phyloP scores from a whole-genome alignment of 2,888 invertebrate genomes.

The Archaeoteleia sp. region DNA sequence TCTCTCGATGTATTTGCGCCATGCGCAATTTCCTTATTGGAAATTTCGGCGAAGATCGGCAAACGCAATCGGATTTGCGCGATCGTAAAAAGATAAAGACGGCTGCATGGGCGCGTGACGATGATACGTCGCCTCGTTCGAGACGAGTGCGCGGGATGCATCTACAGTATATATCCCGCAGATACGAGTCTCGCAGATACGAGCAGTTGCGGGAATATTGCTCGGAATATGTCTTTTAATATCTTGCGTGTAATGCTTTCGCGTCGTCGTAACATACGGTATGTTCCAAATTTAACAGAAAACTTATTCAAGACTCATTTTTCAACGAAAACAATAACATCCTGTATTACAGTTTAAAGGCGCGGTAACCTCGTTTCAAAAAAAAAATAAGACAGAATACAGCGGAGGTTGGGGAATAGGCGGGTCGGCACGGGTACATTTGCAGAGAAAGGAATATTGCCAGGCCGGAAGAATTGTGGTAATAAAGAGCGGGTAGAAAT shows the following conservation, averaged over 20 bases:
- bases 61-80: constrained; percentile 26
- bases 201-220: too few species aligned
- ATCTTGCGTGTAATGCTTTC: too few species aligned
- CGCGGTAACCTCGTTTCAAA: too few species aligned
- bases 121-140: constrained; percentile 34
- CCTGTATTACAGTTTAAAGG: too few species aligned
- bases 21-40: constrained; percentile 23
- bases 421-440: neutral
- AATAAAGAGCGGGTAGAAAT: constrained; percentile 40
- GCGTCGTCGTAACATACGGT: too few species aligned
- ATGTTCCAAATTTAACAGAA: too few species aligned
- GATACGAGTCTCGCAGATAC: too few species aligned
- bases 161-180: constrained; percentile 10
- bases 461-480: constrained; percentile 19
- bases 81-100: constrained; percentile 34
- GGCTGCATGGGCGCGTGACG: constrained; percentile 7
- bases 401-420: constrained; percentile 4
- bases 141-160: constrained; percentile 18
- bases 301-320: too few species aligned
- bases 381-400: too few species aligned
- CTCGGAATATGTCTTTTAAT: too few species aligned
- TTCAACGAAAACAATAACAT: too few species aligned
- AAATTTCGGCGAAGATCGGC: constrained; percentile 19
- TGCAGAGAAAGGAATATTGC: neutral
- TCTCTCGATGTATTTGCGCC: neutral